Conservation (phyloP, 2,113 vertebrate genomes). For the Semnopithecus entellus region DNA sequence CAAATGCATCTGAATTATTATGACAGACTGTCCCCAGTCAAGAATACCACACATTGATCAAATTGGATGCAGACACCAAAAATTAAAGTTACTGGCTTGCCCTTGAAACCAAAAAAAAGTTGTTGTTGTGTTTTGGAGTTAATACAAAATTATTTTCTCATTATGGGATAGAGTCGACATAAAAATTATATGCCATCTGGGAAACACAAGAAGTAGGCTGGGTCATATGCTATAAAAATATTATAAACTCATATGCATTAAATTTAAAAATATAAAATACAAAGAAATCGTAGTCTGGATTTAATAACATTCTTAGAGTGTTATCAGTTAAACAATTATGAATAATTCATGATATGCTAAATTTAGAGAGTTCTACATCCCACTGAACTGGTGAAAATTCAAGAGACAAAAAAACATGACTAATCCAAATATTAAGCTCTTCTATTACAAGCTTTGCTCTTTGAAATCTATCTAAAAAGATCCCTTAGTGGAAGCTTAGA, state of each 20-base stretch:
- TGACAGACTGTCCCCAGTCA: not conserved
- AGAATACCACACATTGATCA: not conserved
- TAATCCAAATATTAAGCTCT: constrained; percentile 85
- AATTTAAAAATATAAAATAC: constrained; percentile 44
- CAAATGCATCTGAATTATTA: not conserved
- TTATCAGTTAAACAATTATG: constrained; percentile 74
- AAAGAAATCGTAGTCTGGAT: constrained; percentile 58
- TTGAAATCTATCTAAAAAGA: constrained; percentile 78
- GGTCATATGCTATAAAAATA: not conserved
- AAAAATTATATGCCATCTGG: not conserved
- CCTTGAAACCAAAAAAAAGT: not conserved
- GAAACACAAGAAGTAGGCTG: not conserved
- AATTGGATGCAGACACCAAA: not conserved
- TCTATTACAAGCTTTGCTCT: constrained; percentile 82
- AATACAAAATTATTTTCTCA: constrained; percentile 27
- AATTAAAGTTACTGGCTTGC: not conserved
- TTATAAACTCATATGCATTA: not conserved
- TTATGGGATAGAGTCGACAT: not conserved
- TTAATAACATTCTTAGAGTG: constrained; percentile 75
- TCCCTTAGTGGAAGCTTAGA: constrained; percentile 78
- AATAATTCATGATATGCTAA: constrained; percentile 82
- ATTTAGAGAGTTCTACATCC: constrained; percentile 72
- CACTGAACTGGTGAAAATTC: constrained; percentile 80
- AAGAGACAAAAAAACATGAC: constrained; percentile 77
- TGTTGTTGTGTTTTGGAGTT: not conserved